phyloP scores from a whole-genome alignment of 2,888 invertebrate species.

The Ommatoiulus sabulosus region DNA sequence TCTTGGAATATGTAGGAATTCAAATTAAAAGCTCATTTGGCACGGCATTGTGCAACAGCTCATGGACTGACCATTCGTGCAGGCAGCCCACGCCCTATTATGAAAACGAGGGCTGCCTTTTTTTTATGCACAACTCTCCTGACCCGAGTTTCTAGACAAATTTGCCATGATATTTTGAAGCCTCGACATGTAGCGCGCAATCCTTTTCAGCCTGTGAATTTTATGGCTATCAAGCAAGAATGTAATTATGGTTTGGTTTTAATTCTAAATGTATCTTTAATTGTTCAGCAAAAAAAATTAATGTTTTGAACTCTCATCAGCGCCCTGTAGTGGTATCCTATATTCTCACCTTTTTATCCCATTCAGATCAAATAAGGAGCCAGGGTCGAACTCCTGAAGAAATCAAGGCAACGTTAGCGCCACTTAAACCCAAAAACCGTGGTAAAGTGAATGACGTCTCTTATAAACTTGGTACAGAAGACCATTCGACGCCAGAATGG shows the following conservation, averaged over 20 bases:
- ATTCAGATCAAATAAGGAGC: conserved; percentile 56
- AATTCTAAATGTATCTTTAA: conserved; percentile 7
- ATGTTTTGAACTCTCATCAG: neutral
- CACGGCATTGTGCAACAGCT: conserved; percentile 92
- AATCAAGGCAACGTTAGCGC: conserved; percentile 61
- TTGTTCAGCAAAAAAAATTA: neutral
- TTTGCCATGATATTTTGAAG: conserved; percentile 84
- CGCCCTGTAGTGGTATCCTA: neutral
- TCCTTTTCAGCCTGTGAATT: conserved; percentile 76
- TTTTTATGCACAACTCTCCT: conserved; percentile 92
- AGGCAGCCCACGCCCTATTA: conserved; percentile 88
- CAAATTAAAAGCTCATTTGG: conserved; percentile 93
- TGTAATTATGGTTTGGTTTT: conserved; percentile 71
- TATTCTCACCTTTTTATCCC: neutral
- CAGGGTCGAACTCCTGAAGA: conserved; percentile 61
- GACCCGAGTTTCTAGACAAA: conserved; percentile 87
- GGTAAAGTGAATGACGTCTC: conserved; percentile 80
- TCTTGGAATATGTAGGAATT: conserved; percentile 75
- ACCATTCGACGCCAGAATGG: conserved; percentile 76
- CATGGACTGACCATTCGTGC: conserved; percentile 82
- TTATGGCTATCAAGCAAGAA: conserved; percentile 84
- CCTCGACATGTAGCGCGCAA: conserved; percentile 89
- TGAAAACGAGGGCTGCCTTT: conserved; percentile 97
- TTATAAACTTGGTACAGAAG: conserved; percentile 76
- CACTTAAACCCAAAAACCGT: conserved; percentile 65